These are phyloP conservation scores for Caenorhabditis sp. DNA, from an alignment of 2,888 invertebrate species.

Conservation along the genomic window DNA sequence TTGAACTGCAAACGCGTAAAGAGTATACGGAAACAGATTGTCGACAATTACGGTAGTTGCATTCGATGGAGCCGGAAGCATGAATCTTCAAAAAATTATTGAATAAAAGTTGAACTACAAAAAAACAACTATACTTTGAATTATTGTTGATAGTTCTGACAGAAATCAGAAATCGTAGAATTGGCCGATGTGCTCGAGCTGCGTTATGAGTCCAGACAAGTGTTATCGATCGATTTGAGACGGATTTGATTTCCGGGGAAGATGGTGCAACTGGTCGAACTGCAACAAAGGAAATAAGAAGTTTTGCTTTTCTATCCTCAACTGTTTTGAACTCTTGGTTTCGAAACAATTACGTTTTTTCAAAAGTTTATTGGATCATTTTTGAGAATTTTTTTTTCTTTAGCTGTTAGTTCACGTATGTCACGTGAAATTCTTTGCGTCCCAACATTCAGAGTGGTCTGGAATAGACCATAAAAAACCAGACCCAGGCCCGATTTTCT, in stretches of 20 bases:
- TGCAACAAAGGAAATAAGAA: constrained; percentile 34
- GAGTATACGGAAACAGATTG: constrained; percentile 49
- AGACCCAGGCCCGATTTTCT: too few relatives aligned
- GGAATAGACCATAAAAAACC: too few relatives aligned
- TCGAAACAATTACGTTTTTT: too few relatives aligned
- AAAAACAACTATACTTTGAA: constrained; percentile 12
- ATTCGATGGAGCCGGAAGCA: constrained; percentile 58
- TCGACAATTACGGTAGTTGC: constrained; percentile 60
- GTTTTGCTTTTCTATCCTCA: too few relatives aligned
- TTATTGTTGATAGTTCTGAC: constrained; percentile 34
- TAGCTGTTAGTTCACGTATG: too few relatives aligned
- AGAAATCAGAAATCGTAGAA: constrained; percentile 31
- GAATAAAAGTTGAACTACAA: too few relatives aligned
- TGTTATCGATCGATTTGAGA: constrained; percentile 61
- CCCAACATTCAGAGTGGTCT: too few relatives aligned
- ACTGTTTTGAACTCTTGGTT: too few relatives aligned
- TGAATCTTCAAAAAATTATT: constrained; percentile 37
- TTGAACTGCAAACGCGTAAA: constrained; percentile 57
- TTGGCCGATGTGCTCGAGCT: constrained; percentile 57
- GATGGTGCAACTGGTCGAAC: constrained; percentile 66
- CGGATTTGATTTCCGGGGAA: constrained; percentile 58
- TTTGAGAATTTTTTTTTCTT: too few relatives aligned
- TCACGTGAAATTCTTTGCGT: too few relatives aligned
- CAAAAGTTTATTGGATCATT: too few relatives aligned
- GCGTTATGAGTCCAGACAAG: constrained; percentile 63